These are phyloP conservation scores for Macrotus californicus DNA, from an alignment of 2,113 vertebrate genomes.

Conservation along the genomic window DNA sequence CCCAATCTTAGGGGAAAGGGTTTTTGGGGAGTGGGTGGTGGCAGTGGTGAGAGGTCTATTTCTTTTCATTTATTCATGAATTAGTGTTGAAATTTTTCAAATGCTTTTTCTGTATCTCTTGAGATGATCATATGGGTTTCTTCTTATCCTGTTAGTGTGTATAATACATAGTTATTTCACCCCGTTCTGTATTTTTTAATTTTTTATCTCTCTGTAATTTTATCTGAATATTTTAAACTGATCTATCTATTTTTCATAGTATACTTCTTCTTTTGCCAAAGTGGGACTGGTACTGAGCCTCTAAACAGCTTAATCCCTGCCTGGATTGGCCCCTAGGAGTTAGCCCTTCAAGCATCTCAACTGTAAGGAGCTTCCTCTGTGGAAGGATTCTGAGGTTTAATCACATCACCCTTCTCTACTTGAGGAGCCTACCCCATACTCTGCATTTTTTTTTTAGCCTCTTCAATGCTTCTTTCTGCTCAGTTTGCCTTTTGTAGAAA, in stretches of 20 bases:
- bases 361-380: background rate
- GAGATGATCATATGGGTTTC: background rate
- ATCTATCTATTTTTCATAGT: background rate
- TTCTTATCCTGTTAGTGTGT: background rate
- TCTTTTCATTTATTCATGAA: background rate
- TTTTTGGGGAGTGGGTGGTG: rapidly evolving
- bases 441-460: background rate
- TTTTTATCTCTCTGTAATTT: background rate
- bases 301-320: background rate
- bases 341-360: background rate
- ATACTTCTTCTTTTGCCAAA: background rate
- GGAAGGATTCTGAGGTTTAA: background rate
- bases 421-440: background rate
- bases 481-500: background rate
- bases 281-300: background rate
- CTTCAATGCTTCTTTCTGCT: background rate
- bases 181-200: background rate
- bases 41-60: background rate
- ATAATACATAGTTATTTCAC: background rate
- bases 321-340: background rate
- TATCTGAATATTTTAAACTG: constrained; percentile 20
- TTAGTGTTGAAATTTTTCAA: background rate
- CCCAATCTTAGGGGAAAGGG: background rate
- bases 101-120: background rate
- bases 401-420: background rate